These are phyloP conservation scores for Neoseiulus cucumeris DNA, from an alignment of 1,140 invertebrate genomes.

Conservation along the genomic window DNA sequence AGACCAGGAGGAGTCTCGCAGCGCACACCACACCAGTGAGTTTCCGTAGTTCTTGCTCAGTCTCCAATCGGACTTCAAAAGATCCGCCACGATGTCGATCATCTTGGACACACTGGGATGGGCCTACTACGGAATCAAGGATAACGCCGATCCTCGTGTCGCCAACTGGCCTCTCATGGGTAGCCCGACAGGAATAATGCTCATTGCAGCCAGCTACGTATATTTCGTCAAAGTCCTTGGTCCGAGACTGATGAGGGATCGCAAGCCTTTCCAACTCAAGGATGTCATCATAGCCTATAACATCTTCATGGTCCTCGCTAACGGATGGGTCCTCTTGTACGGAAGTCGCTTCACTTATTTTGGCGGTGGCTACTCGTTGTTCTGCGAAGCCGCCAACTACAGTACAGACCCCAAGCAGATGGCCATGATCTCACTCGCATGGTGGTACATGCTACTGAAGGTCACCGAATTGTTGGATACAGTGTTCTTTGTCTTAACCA, in stretches of 20 bases:
- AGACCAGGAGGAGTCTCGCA: too few species aligned
- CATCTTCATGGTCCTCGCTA: slow-evolving; percentile 19
- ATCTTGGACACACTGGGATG: too few species aligned
- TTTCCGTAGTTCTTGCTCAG: too few species aligned
- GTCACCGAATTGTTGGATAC: slow-evolving; percentile 86
- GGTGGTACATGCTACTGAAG: slow-evolving; percentile 94
- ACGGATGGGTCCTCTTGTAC: slow-evolving; percentile 16
- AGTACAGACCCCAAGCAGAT: slow-evolving; percentile 47
- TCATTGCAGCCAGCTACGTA: slow-evolving; percentile 34
- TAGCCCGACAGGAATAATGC: slow-evolving; percentile 59
- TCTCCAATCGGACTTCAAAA: too few species aligned
- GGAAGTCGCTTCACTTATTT: too few species aligned
- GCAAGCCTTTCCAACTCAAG: slow-evolving; percentile 57
- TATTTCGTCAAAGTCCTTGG: slow-evolving; percentile 57
- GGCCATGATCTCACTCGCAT: slow-evolving; percentile 68
- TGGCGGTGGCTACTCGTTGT: slow-evolving; percentile 49
- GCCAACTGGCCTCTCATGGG: slow-evolving; percentile 71
- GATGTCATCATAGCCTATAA: slow-evolving; percentile 59
- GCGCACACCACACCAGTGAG: too few species aligned
- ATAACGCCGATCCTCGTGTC: too few species aligned
- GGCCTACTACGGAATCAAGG: too few species aligned
- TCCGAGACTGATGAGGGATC: slow-evolving; percentile 59
- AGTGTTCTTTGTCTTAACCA: slow-evolving; percentile 67
- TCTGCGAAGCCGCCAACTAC: slow-evolving; percentile 76
- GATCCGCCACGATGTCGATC: not conserved